A percentile compares a stretch with the other conserved stretches of the same genome.
These are phyloP conservation scores for Drosophila lutescens DNA, from an alignment of 2,888 invertebrate genomes.

Conservation along the genomic window DNA sequence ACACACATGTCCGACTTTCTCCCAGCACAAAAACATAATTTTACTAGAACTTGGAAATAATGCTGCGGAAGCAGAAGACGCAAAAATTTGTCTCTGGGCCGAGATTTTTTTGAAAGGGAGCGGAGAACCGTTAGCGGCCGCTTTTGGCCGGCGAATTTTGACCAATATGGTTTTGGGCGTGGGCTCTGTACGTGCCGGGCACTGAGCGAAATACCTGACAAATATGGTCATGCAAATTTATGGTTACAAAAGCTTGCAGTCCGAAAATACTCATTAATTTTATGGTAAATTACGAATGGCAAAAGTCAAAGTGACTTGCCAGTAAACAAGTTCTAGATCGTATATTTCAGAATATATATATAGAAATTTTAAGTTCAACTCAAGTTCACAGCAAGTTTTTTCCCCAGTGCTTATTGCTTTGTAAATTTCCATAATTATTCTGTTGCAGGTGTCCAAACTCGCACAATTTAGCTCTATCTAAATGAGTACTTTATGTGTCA, in stretches of 20 bases:
- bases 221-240: constrained; percentile 2
- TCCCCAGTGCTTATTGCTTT: background rate
- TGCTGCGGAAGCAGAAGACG: constrained; percentile 34
- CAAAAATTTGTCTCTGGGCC: constrained; percentile 37
- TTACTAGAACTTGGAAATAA: constrained; percentile 17
- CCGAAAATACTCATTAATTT: constrained; percentile 4
- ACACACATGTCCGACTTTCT: constrained; percentile 28
- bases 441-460: constrained; percentile 23
- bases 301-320: constrained; percentile 4
- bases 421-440: constrained; percentile 11
- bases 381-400: background rate
- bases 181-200: constrained; percentile 56
- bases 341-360: background rate
- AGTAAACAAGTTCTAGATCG: background rate
- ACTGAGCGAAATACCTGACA: constrained; percentile 30
- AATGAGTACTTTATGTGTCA: constrained; percentile 32
- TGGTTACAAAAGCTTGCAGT: constrained; percentile 1
- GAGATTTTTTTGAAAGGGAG: constrained; percentile 20
- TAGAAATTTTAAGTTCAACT: background rate
- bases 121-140: constrained; percentile 28
- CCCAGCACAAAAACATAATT: constrained; percentile 15
- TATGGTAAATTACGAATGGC: constrained; percentile 1
- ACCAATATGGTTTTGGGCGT: constrained; percentile 55
- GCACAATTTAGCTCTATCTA: constrained; percentile 49
- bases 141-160: constrained; percentile 22